Evolutionary conservation across 2,797 vertebrate species (phyloP).

Genomic region (Allobates femoralis): DNA sequence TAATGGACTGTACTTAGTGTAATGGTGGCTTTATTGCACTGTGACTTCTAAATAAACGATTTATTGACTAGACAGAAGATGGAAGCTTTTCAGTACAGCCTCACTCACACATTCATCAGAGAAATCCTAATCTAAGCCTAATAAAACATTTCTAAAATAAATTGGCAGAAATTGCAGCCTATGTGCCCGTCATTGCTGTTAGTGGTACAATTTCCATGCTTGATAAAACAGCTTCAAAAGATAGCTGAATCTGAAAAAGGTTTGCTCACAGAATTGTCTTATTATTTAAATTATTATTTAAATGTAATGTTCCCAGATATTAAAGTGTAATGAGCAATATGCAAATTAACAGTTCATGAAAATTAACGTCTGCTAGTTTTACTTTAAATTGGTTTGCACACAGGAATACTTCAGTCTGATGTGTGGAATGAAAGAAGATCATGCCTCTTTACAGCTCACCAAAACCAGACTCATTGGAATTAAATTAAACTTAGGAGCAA

Average conservation of each 20-base stretch:
- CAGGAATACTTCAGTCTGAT: not conserved
- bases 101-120: conserved; percentile 34
- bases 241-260: conserved; percentile 29
- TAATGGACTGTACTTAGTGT: conserved; percentile 16
- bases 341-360: conserved; percentile 36
- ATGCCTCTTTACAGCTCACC: not conserved
- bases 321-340: conserved; percentile 55
- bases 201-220: conserved; percentile 51
- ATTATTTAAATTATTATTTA: conserved; percentile 56
- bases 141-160: conserved; percentile 46
- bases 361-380: conserved; percentile 42
- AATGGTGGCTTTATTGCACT: conserved; percentile 22
- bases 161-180: conserved; percentile 38
- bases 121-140: conserved; percentile 6
- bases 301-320: conserved; percentile 54
- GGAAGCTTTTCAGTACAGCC: conserved; percentile 9
- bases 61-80: conserved; percentile 44
- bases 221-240: conserved; percentile 48
- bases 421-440: not conserved
- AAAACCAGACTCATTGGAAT: not conserved
- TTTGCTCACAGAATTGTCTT: conserved; percentile 43
- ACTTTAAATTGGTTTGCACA: conserved; percentile 36
- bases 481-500: conserved; percentile 14
- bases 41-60: conserved; percentile 41
- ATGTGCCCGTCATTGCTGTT: conserved; percentile 34